A percentile compares a stretch with the other conserved stretches of the same genome.
These are phyloP conservation scores for Actenoides lindsayi DNA, from an alignment of 2,113 vertebrate species.

Conservation along the genomic window DNA sequence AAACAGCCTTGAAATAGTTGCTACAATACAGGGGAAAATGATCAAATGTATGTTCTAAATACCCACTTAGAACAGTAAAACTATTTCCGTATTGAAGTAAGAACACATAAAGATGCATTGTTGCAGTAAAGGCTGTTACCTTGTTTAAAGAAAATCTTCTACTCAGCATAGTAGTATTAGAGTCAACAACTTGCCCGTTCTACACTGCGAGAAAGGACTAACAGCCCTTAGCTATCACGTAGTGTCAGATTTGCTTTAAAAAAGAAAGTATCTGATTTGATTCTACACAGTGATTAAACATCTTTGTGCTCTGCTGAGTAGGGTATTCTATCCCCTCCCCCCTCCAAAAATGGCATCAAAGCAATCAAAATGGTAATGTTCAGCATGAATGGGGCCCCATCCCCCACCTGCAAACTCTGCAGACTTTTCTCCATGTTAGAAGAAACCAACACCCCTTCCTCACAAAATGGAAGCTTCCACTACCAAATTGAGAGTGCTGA, in stretches of 20 bases:
- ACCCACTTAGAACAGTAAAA: slow-evolving; percentile 51
- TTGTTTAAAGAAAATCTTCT: slow-evolving; percentile 33
- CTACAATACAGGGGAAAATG: slow-evolving; percentile 22
- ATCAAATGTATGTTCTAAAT: slow-evolving; percentile 55
- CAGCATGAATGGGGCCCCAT: slow-evolving; percentile 91
- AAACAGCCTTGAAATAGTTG: slow-evolving; percentile 71
- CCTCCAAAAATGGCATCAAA: slow-evolving; percentile 96
- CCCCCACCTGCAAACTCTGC: slow-evolving; percentile 91
- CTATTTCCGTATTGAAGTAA: slow-evolving; percentile 38
- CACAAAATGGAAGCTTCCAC: slow-evolving; percentile 99
- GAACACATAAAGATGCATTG: slow-evolving; percentile 63
- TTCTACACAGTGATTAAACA: slow-evolving; percentile 81
- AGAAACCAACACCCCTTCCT: slow-evolving; percentile 82
- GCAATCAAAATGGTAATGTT: slow-evolving; percentile 99
- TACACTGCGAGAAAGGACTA: slow-evolving; percentile 30
- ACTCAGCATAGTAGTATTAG: not conserved
- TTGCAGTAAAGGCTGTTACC: slow-evolving; percentile 41
- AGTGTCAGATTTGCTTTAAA: slow-evolving; percentile 41
- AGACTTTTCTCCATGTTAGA: slow-evolving; percentile 92
- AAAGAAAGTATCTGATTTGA: slow-evolving; percentile 78
- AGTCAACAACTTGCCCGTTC: slow-evolving; percentile 73
- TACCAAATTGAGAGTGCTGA: slow-evolving; percentile 81
- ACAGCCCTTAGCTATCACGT: slow-evolving; percentile 46
- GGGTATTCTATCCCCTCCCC: slow-evolving; percentile 85
- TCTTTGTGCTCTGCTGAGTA: slow-evolving; percentile 85